These are phyloP conservation scores for Troides helena DNA, from an alignment of 2,888 invertebrate genomes.

Conservation along the genomic window DNA sequence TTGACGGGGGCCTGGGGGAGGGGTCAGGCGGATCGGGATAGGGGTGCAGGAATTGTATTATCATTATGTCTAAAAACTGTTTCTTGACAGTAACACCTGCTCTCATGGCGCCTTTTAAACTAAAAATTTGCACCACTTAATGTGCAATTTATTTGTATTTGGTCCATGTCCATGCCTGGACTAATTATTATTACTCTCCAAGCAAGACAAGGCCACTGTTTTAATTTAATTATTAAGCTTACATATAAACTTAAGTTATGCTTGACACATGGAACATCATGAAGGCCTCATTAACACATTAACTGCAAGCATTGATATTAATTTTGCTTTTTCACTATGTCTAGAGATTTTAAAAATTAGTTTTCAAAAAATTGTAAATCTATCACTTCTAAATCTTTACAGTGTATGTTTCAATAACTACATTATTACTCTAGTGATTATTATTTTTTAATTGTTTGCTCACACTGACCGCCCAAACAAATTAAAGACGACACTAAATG, in stretches of 20 bases:
- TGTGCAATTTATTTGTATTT: constrained; percentile 1
- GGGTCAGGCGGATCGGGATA: constrained; percentile 47
- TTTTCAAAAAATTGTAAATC: no score
- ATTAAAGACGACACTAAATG: no score
- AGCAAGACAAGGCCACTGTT: constrained; percentile 20
- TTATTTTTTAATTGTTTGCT: no score
- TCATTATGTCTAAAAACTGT: constrained; percentile 33
- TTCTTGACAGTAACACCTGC: constrained; percentile 25
- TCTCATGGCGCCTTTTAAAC: constrained; percentile 16
- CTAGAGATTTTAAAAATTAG: no score
- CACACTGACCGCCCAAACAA: no score
- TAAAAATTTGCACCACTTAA: constrained; percentile 10
- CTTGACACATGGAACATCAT: constrained; percentile 56
- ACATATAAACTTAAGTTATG: constrained; percentile 30
- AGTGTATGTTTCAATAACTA: no score
- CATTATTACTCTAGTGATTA: no score
- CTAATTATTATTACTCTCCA: constrained; percentile 4
- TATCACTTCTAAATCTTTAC: no score
- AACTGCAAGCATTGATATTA: constrained; percentile 21
- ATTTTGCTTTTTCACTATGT: background rate
- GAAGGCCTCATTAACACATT: constrained; percentile 42
- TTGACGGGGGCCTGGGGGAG: constrained; percentile 52
- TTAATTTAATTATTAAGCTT: constrained; percentile 32
- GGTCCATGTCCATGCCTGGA: constrained; percentile 16
- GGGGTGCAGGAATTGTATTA: constrained; percentile 46